Evolutionary conservation across 2,888 invertebrate genomes (phyloP), one percentile per base, ranked within the genome.

Genomic region (Diogma glabrata): DNA sequence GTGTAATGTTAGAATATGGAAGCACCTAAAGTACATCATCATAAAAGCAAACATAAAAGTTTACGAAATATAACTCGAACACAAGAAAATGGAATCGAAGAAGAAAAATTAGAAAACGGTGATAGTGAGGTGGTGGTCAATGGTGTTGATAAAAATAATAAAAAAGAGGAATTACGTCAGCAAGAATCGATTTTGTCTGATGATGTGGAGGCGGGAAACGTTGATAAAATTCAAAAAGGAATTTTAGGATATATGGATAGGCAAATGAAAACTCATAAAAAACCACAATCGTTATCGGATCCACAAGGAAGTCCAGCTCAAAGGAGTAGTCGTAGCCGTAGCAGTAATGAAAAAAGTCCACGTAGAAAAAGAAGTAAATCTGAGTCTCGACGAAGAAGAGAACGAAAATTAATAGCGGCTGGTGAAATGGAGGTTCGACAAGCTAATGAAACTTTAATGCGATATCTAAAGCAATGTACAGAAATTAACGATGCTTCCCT

Each of bases 391-490:
- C 56, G 70, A 36, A 58, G 70, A 16, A 62, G 70, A 6, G 70
- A 70, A 56, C 61, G 70, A 1, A 70, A 70, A 53, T 56, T 70
- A 2, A 70, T 70, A 46, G 70, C 70, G 4, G 70, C 70, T 47
- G 70, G 70, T 9, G 70, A 70, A 56, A 65, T 70, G 67, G 70
- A 70, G 57, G 70, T 70, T 33, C 58, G 69, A 1, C 70, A 70
- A 55, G 70, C 70, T 3, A 70, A 70, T 48, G 70, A 70, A 53
- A 70, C 69, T 1, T 55, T 70, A 28, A 70, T 70, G 70, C 61
- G 69, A 3, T 70, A 70, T 53, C 60, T 70, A 38, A 70, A 70
- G 26, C 70, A 70, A 52, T 69, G 69, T 56, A 64, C 70, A n/a
- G 70, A 70, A 50, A 66, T 70, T 63, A 69, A 70, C 50, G 70